Evolutionary conservation across 1,140 invertebrate species (phyloP).

Genomic region (Ctenoplectra terminalis): DNA sequence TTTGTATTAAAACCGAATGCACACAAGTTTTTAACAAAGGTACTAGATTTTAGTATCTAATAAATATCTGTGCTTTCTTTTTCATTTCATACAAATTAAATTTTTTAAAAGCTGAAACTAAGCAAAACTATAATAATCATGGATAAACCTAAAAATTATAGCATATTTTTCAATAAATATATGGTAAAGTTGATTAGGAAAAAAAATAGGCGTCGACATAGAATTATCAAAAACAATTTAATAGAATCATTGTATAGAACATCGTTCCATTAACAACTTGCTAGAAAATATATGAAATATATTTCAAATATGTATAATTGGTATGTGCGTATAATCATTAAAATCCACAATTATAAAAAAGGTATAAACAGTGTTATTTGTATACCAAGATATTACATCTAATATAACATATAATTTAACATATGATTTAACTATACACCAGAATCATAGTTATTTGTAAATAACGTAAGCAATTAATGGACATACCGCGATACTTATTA

Average conservation of each 20-base stretch:
- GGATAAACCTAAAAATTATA: neutral
- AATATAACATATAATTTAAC: neutral
- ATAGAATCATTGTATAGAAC: neutral
- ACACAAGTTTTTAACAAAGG: neutral
- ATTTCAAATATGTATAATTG: constrained; percentile 15
- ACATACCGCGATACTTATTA: neutral
- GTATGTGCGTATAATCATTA: neutral
- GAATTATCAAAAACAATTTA: neutral
- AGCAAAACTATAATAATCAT: neutral
- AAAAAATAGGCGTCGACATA: neutral
- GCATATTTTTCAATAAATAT: neutral
- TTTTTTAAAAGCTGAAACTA: neutral
- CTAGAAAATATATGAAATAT: neutral
- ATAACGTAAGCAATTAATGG: neutral
- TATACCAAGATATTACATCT: neutral
- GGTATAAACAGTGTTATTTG: neutral
- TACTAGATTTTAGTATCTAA: neutral
- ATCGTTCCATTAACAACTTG: neutral
- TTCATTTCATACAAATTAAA: neutral
- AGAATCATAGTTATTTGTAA: neutral
- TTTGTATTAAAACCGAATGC: neutral
- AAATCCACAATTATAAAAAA: neutral
- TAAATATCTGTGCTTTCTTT: neutral
- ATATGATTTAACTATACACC: neutral
- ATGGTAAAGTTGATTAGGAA: neutral